phyloP scores from a whole-genome alignment of 53 echinoderm and acorn worm species.

The Patiria pectinifera region DNA sequence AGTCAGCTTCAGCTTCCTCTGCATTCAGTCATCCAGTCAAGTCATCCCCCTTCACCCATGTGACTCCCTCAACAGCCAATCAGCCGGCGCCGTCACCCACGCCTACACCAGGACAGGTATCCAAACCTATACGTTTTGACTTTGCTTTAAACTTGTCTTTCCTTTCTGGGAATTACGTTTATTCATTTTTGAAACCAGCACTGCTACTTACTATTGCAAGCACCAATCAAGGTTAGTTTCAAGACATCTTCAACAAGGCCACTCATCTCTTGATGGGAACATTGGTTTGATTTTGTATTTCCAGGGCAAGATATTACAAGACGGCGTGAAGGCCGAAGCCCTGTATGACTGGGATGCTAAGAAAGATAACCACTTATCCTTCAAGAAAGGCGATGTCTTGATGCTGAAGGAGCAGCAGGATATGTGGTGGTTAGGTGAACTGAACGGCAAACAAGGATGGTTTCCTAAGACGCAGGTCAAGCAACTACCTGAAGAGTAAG shows the following conservation, averaged over 20 bases:
- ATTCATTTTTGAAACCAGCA: no score
- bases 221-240: no score
- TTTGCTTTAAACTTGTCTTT: no score
- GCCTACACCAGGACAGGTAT: conserved; percentile 67
- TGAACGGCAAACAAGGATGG: conserved; percentile 86
- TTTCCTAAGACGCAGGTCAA: conserved; percentile 93
- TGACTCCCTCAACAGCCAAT: conserved; percentile 35
- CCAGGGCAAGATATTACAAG: conserved; percentile 66
- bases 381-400: conserved; percentile 88
- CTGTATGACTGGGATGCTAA: conserved; percentile 92
- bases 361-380: conserved; percentile 88
- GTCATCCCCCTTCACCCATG: conserved; percentile 69
- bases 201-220: no score
- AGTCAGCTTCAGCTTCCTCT: conserved; percentile 30
- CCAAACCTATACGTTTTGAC: no score
- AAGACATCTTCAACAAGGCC: not conserved
- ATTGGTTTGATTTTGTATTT: not conserved
- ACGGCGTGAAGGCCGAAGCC: conserved; percentile 79
- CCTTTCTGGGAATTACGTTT: no score
- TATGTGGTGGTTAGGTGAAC: conserved; percentile 92
- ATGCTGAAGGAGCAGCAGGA: conserved; percentile 90
- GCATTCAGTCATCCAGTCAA: conserved; percentile 52
- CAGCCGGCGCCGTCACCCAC: conserved; percentile 60
- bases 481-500: conserved; percentile 61
- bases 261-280: no score